phyloP scores from a whole-genome alignment of 2,888 invertebrate genomes.

The Atherix ibis region DNA sequence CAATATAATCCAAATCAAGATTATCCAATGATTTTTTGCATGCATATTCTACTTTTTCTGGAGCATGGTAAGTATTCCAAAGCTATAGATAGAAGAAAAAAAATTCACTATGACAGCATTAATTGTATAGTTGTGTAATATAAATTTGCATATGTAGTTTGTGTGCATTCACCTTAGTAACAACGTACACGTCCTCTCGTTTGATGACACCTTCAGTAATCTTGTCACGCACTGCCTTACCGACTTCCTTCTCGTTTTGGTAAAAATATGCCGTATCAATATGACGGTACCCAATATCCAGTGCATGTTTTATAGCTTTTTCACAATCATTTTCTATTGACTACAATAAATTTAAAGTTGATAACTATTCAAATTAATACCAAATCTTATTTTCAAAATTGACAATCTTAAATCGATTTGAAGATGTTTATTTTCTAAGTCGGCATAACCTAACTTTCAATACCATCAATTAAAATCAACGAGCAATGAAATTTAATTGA shows the following conservation, averaged over 20 bases:
- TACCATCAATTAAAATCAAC: too few species aligned
- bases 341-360: constrained; percentile 25
- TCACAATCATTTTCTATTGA: constrained; percentile 44
- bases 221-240: constrained; percentile 30
- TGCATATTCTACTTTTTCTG: constrained; percentile 55
- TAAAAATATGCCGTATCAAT: constrained; percentile 39
- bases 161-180: constrained; percentile 24
- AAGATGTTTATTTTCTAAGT: too few species aligned
- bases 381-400: too few species aligned
- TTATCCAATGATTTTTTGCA: constrained; percentile 49
- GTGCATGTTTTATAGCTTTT: constrained; percentile 36
- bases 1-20: constrained; percentile 59
- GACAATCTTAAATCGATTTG: too few species aligned
- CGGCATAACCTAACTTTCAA: too few species aligned
- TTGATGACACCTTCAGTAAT: constrained; percentile 32
- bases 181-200: constrained; percentile 30
- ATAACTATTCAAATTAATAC: background rate
- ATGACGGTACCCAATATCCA: constrained; percentile 38
- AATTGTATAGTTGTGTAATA: background rate
- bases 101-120: background rate
- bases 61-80: constrained; percentile 78
- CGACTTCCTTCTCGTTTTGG: constrained; percentile 34
- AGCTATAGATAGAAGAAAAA: constrained; percentile 39
- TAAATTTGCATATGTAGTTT: too few species aligned
- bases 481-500: too few species aligned